phyloP scores from a whole-genome alignment of 1,140 invertebrate species.

The Choristoneura fumiferana region DNA sequence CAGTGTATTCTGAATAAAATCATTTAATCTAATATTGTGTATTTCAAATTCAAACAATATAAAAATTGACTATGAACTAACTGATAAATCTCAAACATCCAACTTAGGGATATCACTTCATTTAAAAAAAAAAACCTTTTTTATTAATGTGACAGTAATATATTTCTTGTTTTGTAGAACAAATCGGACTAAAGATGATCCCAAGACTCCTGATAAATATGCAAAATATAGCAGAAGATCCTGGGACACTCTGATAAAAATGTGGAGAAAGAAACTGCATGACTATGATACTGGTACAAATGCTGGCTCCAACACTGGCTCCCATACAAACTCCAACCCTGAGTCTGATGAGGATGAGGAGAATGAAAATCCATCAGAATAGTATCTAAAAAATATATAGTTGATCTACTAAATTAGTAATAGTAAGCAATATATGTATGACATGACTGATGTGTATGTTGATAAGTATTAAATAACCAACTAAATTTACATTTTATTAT shows the following conservation, averaged over 20 bases:
- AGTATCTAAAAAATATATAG: not conserved
- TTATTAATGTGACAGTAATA: too few species aligned
- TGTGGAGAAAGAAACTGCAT: constrained; percentile 93
- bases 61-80: too few species aligned
- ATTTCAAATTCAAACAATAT: too few species aligned
- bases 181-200: constrained; percentile 84
- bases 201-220: constrained; percentile 92
- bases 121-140: too few species aligned
- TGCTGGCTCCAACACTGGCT: not conserved
- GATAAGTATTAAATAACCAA: not conserved
- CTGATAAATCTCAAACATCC: too few species aligned
- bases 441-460: constrained; percentile 9
- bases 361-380: not conserved
- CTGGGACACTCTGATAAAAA: constrained; percentile 92
- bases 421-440: constrained; percentile 11
- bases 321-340: not conserved
- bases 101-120: too few species aligned
- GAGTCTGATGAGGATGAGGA: constrained; percentile 29
- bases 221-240: constrained; percentile 92
- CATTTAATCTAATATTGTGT: too few species aligned
- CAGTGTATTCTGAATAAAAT: too few species aligned
- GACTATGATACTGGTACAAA: constrained; percentile 83
- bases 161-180: constrained; percentile 72
- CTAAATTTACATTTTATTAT: too few species aligned
- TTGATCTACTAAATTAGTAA: not conserved